Conservation (phyloP, 2,113 vertebrate species). For the Pelmatolapia mariae region DNA sequence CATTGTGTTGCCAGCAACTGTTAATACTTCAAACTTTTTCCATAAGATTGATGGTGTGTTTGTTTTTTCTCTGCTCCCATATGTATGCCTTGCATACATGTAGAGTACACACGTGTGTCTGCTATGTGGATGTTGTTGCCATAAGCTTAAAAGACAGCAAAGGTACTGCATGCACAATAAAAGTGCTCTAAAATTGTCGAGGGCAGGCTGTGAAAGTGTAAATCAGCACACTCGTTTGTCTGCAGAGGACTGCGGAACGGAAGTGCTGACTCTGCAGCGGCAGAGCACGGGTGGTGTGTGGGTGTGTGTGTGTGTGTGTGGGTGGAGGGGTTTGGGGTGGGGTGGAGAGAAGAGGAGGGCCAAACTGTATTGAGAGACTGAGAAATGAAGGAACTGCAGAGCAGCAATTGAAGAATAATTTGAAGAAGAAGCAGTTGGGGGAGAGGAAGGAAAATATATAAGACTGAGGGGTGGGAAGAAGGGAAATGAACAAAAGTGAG, state of each 20-base stretch:
- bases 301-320: neutral
- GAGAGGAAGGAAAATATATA: neutral
- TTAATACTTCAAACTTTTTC: neutral
- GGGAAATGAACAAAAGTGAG: neutral
- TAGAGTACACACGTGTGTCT: neutral
- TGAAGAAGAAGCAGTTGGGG: neutral
- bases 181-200: neutral
- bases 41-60: neutral
- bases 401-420: neutral
- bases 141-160: neutral
- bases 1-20: neutral
- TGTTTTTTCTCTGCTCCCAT: neutral
- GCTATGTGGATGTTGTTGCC: neutral
- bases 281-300: neutral
- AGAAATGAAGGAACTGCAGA: neutral
- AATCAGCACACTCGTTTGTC: conserved; percentile 18
- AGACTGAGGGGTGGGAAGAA: neutral
- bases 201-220: conserved; percentile 13
- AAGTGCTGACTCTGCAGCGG: conserved; percentile 53
- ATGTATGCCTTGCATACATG: neutral
- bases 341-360: neutral
- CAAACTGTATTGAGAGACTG: neutral
- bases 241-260: conserved; percentile 51
- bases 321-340: neutral
- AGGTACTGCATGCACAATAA: neutral